Percentiles rank a stretch among this genome's conserved stretches.
Conservation (phyloP, 2,797 vertebrate species). For the Sandelia bainsii region DNA sequence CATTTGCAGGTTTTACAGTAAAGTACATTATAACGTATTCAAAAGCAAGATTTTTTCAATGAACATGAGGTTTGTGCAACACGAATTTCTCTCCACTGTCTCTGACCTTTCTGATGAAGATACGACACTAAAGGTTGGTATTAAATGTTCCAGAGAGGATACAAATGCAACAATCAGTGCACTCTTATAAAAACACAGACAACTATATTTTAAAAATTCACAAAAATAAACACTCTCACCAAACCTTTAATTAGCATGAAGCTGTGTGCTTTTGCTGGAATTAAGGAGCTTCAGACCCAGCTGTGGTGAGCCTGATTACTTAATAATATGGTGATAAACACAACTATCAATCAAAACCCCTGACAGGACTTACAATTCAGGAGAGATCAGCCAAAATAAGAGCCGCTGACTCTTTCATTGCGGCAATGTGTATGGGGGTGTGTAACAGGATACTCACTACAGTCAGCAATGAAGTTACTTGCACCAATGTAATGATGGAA, state of each 20-base stretch:
- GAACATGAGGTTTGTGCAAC: not conserved
- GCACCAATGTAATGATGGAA: constrained; percentile 65
- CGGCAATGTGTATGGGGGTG: constrained; percentile 58
- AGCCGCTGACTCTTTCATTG: constrained; percentile 82
- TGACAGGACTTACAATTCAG: constrained; percentile 83
- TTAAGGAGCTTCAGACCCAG: constrained; percentile 80
- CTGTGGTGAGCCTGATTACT: constrained; percentile 85
- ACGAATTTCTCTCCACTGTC: not conserved
- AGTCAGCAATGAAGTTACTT: constrained; percentile 71
- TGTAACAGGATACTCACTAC: constrained; percentile 62
- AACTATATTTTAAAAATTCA: constrained; percentile 75
- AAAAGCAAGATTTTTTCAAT: constrained; percentile 8
- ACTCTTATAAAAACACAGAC: constrained; percentile 71
- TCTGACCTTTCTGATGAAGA: constrained; percentile 34
- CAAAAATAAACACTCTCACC: constrained; percentile 80
- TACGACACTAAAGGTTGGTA: constrained; percentile 28
- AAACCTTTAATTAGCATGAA: constrained; percentile 84
- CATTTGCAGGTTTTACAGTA: constrained; percentile 31
- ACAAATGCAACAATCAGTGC: constrained; percentile 66
- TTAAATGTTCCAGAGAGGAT: constrained; percentile 47
- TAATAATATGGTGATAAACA: constrained; percentile 88
- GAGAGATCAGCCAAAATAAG: constrained; percentile 78
- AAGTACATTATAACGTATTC: not conserved
- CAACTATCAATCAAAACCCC: constrained; percentile 83
- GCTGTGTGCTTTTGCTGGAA: constrained; percentile 78